Percentiles rank a stretch among this genome's conserved stretches.
These are phyloP conservation scores for Etheostoma spectabile DNA, from an alignment of 2,113 vertebrate species.

Conservation along the genomic window DNA sequence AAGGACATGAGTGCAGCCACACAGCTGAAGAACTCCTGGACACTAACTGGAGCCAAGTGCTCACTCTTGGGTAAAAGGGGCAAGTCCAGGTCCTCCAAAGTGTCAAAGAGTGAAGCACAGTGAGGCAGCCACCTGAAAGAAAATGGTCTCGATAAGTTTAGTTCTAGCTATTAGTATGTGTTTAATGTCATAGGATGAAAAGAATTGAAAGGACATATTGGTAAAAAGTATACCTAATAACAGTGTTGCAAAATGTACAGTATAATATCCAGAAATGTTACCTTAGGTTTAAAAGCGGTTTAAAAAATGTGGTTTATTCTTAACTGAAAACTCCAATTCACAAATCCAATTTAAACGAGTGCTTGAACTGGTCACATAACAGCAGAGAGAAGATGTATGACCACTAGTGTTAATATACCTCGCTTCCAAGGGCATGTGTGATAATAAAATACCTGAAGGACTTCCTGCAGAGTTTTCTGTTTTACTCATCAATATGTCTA, in stretches of 20 bases:
- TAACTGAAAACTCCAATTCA: not conserved
- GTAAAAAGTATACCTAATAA: not conserved
- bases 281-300: not conserved
- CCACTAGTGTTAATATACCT: not conserved
- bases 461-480: not conserved
- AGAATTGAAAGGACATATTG: not conserved
- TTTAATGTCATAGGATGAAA: not conserved
- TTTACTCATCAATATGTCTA: not conserved
- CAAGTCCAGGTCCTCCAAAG: conserved; percentile 82
- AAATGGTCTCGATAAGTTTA: not conserved
- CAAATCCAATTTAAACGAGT: not conserved
- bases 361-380: not conserved
- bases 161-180: not conserved
- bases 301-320: not conserved
- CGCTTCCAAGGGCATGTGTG: not conserved
- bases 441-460: not conserved
- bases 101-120: conserved; percentile 86
- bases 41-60: conserved; percentile 65
- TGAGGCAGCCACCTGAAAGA: conserved; percentile 89
- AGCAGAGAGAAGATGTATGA: too few relatives aligned
- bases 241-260: not conserved
- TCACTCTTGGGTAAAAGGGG: conserved; percentile 81
- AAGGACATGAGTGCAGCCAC: conserved; percentile 90
- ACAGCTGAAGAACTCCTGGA: conserved; percentile 88
- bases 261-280: not conserved